Evolutionary conservation across 2,888 invertebrate genomes (phyloP), one percentile per base, ranked within the genome.

Genomic region (Stenoptilia bipunctidactyla): DNA sequence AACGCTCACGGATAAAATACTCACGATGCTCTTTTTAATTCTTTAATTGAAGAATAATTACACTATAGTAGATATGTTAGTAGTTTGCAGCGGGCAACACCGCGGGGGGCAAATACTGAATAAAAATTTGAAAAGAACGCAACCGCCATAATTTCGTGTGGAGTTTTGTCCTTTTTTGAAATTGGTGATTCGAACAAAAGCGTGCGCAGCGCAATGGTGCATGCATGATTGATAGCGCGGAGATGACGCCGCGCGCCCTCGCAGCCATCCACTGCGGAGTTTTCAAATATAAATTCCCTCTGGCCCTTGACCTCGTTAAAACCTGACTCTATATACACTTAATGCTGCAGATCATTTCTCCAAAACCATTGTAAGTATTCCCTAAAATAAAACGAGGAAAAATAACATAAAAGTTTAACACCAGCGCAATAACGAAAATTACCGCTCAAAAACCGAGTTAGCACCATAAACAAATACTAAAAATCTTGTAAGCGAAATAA

Each of bases 401-500:
- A 20, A 20, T 5, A 9, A 3, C 30, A 30, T 30, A 30, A 30
- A 30, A 30, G 30, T 30, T 30, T 8, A 30, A 30, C 30, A 30
- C 9, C 30, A 10, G 6, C n/a, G 30, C 30, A 4, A 12, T 30
- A 30, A 30, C 30, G 67, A 73, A 71, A 74, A 76, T 74, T 67
- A 60, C 73, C 62, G 73, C 51, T 53, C 61, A 56, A 61, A 60
- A 61, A 60, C 59, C 68, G 67, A 72, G 74, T 76, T 70, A 66
- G 61, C 58, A 62, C 68, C 69, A 66, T 80, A 80, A 82, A 79
- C 79, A 79, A 80, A 80, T 80, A 77, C 75, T 80, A 80, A 80
- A 77, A 79, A 77, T 75, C 77, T 76, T 79, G 82, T 80, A 77
- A 77, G 68, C 75, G 70, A 76, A 80, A 80, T 73, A 79, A 76